Percentiles rank a stretch among this genome's conserved stretches.
Conservation (phyloP, 2,888 invertebrate species). For the Agapostemon virescens region DNA sequence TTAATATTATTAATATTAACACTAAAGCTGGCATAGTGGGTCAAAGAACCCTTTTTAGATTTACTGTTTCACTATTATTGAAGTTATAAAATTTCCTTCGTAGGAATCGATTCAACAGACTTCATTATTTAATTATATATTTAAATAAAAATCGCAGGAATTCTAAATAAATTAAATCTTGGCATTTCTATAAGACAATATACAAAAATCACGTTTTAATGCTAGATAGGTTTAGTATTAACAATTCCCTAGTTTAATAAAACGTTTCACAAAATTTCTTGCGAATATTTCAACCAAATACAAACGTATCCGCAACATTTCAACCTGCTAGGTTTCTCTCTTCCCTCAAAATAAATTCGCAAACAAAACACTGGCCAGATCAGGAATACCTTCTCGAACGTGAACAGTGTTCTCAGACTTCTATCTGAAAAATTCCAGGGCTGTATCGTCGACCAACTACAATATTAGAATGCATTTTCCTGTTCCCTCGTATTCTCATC, state of each 20-base stretch:
- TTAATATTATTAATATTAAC: too few relatives aligned
- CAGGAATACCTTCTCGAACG: background rate
- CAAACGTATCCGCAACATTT: background rate
- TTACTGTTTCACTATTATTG: too few relatives aligned
- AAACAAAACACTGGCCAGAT: background rate
- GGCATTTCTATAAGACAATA: too few relatives aligned
- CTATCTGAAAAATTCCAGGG: background rate
- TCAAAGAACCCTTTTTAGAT: too few relatives aligned
- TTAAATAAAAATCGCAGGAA: too few relatives aligned
- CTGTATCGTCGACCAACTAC: constrained; percentile 3
- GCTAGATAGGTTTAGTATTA: too few relatives aligned
- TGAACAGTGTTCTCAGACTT: background rate
- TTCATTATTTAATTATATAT: too few relatives aligned
- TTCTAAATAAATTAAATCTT: too few relatives aligned
- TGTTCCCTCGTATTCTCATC: background rate
- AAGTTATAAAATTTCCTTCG: too few relatives aligned
- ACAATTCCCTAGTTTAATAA: background rate
- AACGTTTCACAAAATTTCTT: background rate
- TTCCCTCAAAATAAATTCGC: background rate
- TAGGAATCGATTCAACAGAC: too few relatives aligned
- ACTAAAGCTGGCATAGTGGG: too few relatives aligned
- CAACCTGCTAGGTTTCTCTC: background rate
- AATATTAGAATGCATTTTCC: constrained; percentile 27
- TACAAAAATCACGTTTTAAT: too few relatives aligned
- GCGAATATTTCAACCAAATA: background rate